Base-by-base conservation (phyloP, 92 coral and sea anemone genomes). In the Galaxea fascicularis region DNA sequence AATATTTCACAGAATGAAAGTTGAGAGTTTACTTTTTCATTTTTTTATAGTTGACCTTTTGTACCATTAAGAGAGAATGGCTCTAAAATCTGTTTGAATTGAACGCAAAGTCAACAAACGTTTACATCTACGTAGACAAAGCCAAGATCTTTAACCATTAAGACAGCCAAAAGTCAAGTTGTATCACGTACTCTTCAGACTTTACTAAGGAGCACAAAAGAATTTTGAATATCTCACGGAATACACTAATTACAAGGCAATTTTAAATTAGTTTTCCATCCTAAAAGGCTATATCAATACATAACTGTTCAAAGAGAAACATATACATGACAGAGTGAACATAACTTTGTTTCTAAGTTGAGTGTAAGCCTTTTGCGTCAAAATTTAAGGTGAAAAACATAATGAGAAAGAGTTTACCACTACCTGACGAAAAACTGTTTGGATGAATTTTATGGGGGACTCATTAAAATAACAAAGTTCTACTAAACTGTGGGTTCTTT, bases 331-430 rank as follows among this genome's bases (percentile, higher is more conserved):
- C 17, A 49, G 11, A 49, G 17, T 12, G 17, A 49, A 52, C 65
- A 74, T 52, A 53, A 63, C 78, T 74, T 74, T 74, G 78, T 74
- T 74, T 30, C 64, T 17, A 51, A 53, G 76, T 12, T 21, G 4
- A 18, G 17, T 29, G 53, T 15, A 52, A 35, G 30, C 0, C 18
- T 17, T 56, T 8, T 4, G 41, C 41, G 41, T 35, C 41, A 35
- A 35, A 35, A 35, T 2, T 35, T 35, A 35, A 2, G 41, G 41
- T 35, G 6, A 2, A 35, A 35, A 35, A 35, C 3, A 2, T 35
- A 35, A 2, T 2, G 41, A 2, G 6, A 2, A 56, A 56, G 8
- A 56, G 21, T 6, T 2, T 4, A 18, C 62, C 62, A 10, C 17
- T 49, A n/a, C 17, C 3, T 3, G 11, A 10, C 17, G 11, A 10